Evolutionary conservation across 1,140 invertebrate species (phyloP), one percentile per base, ranked within the genome.

Genomic region (Myzus persicae): DNA sequence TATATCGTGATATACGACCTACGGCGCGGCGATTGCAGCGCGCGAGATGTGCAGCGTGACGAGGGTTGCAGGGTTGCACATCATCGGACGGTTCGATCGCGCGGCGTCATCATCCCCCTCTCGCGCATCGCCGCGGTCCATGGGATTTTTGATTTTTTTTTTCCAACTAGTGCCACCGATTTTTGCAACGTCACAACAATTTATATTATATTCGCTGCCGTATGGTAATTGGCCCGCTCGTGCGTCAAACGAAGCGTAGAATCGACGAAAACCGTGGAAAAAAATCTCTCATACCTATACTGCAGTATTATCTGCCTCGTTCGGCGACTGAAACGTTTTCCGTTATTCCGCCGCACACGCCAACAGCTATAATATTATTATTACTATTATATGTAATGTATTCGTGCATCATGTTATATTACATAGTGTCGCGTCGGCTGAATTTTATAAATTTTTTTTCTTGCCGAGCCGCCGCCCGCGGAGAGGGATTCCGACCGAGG

Each of bases 211-310:
- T 67, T 67, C 59, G 11, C 59, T 11, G 59, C 42, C n/a, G n/a
- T 44, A 5, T n/a, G 11, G 59, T 18, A 76, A 76, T 76, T 76
- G 59, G 59, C 59, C 14, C 59, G 59, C 59, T 76, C 59, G 59
- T 76, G 59, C 59, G 59, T n/a, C 59, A 76, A 76, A 76, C 59
- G 59, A 76, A n/a, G 31, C 59, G 59, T 76, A n/a, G 59, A 76
- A 76, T 76, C n/a, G 59, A 76, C 59, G 31, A 76, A 76, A 76
- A n/a, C 31, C 2, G 31, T 76, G 31, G n/a, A 76, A 76, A 76
- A 67, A 76, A 76, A 76, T n/a, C 59, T 76, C 59, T 31, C 59
- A 18, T 22, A 6, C 59, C 31, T n/a, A n/a, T n/a, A n/a, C n/a
- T n/a, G n/a, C n/a, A n/a, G n/a, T n/a, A n/a, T n/a, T n/a, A 76